Evolutionary conservation across 1,140 invertebrate species (phyloP), one percentile per base, ranked within the genome.

Genomic region (Polypedilum pembai): DNA sequence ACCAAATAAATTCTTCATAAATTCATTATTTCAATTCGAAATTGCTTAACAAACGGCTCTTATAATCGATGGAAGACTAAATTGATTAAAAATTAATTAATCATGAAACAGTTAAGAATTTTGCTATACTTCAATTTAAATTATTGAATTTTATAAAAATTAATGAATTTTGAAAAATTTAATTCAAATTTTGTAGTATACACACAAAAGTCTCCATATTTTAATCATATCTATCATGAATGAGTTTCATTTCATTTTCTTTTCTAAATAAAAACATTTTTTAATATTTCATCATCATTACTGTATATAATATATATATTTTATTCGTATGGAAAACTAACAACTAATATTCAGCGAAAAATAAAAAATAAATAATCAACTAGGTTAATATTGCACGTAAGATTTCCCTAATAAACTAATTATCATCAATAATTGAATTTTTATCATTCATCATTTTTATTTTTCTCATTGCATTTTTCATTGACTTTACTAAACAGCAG

Each of bases 311-410:
- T 33, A 33, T 33, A 33, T 33, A n/a, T n/a, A n/a, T n/a, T n/a
- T n/a, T 45, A 15, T 56, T 12, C n/a, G n/a, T 56, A 56, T 56
- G 45, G 45, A 56, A 56, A 56, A 56, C 12, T 56, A 56, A 56
- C n/a, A 56, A 56, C 45, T 56, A 56, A 56, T 56, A 56, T 56
- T 56, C 12, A 56, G 45, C 45, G n/a, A 56, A 56, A 20, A 20
- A 21, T 69, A 18, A 69, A 33, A 69, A 69, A 69, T 69, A 69
- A 69, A 69, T 69, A 69, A 69, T 69, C 10, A 69, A 69, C 65
- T 69, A 69, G 65, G 65, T 69, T 69, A 69, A 69, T 69, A 69
- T 69, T 69, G 65, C 65, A 69, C 65, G 65, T 69, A 69, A 69
- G 65, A 69, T 69, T 69, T 69, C 65, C 65, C 65, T 69, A 69